These are phyloP conservation scores for Forbesichthys papilliferus DNA, from an alignment of 2,113 vertebrate genomes.

Conservation along the genomic window DNA sequence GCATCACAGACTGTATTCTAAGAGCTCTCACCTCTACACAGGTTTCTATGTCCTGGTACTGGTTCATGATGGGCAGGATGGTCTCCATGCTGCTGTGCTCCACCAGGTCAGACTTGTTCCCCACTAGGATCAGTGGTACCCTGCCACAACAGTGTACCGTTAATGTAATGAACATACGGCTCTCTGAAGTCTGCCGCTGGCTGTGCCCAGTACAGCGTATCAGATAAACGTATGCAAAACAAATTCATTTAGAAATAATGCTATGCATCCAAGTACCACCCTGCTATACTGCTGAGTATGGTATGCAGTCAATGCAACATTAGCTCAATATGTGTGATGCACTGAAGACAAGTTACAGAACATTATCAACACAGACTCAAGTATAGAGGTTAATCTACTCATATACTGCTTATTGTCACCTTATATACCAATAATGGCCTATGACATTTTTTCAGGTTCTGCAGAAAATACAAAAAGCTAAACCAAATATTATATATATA, in stretches of 20 bases:
- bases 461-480: too few species aligned
- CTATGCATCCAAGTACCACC: not conserved
- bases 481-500: too few species aligned
- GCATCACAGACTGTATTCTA: not conserved
- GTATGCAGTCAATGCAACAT: not conserved
- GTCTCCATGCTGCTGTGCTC: conserved; percentile 99
- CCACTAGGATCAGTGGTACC: conserved; percentile 93
- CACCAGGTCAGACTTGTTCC: conserved; percentile 97
- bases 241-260: not conserved
- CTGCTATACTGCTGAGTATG: not conserved
- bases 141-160: conserved; percentile 58
- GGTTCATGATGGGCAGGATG: conserved; percentile 98
- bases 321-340: too few species aligned
- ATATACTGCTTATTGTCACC: too few species aligned
- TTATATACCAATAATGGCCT: too few species aligned
- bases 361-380: too few species aligned
- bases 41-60: conserved; percentile 97
- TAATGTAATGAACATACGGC: not conserved
- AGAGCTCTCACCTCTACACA: conserved; percentile 88
- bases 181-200: not conserved
- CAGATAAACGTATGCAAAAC: too few species aligned
- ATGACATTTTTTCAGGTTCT: too few species aligned
- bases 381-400: too few species aligned
- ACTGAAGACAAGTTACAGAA: too few species aligned
- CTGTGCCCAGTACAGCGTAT: too few species aligned